Base-by-base conservation (phyloP, 1,140 invertebrate species). In the Drosophila punjabiensis region DNA sequence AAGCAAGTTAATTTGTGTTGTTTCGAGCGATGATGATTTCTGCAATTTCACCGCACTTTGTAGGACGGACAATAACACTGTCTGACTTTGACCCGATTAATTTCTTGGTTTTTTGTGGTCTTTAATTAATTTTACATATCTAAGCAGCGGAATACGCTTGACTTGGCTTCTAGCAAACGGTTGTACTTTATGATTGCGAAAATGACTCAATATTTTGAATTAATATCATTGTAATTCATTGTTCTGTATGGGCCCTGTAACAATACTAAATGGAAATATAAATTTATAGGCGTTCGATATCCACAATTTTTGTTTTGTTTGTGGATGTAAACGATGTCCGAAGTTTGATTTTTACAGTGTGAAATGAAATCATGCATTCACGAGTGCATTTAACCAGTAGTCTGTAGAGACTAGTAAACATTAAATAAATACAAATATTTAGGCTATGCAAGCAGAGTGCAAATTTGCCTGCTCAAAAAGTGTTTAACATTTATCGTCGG, bases 61-160 rank as follows among this genome's bases (percentile, higher is more conserved):
- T n/a, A 52, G 58, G 75, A 65, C 67, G 55, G 41, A 48, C 64
- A 48, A 76, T 80, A 80, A 58, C 79, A 77, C 62, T 64, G 60
- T 65, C 70, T 89, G 86, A 89, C 86, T 90, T 89, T 89, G 86
- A 89, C 86, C 86, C 82, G 70, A 62, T 90, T 89, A 41, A 62
- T 30, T 64, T 60, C 43, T 60, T 70, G 75, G 76, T 69, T 70
- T 61, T 66, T n/a, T 58, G 35, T 58, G 71, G 83, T 81, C 71
- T 71, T 55, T 32, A 45, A 37, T 18, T 52, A 18, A 32, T 52
- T 55, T 33, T 68, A n/a, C 32, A 59, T 24, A 70, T 60, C 52
- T 58, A 45, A 35, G 28, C 16, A 37, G 33, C 18, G 9, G 18
- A 37, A 56, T 58, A 39, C 20, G 55, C 14, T 24, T 58, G 35